Conservation (phyloP, 2,113 vertebrate species). For the Lates calcarifer region DNA sequence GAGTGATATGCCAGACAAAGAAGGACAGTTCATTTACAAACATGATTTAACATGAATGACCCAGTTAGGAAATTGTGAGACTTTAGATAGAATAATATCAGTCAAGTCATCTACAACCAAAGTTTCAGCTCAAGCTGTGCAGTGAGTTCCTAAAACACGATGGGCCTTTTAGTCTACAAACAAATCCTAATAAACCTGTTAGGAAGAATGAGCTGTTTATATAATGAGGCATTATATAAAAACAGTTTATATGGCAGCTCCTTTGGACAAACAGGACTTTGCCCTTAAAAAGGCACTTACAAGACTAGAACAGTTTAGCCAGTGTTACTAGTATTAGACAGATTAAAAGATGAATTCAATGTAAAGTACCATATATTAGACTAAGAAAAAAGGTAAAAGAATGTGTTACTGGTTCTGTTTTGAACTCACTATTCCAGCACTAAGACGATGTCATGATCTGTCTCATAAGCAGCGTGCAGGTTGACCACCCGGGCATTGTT, state of each 20-base stretch:
- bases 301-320: not conserved
- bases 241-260: not conserved
- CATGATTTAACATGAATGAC: not conserved
- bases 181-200: conserved; percentile 50
- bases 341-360: not conserved
- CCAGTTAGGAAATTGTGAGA: not conserved
- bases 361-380: not conserved
- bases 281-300: not conserved
- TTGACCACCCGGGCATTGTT: conserved; percentile 90
- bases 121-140: not conserved
- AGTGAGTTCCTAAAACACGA: not conserved
- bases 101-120: not conserved
- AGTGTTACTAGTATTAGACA: not conserved
- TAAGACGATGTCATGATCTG: conserved; percentile 91
- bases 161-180: not conserved
- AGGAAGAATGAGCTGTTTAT: conserved; percentile 11
- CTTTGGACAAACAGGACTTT: conserved; percentile 47
- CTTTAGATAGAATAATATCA: not conserved
- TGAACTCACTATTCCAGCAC: conserved; percentile 95
- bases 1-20: not conserved
- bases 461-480: conserved; percentile 94
- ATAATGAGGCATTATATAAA: conserved; percentile 2
- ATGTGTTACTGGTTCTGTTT: not conserved
- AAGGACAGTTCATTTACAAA: not conserved
- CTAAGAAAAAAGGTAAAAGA: not conserved